Evolutionary conservation across 2,888 invertebrate genomes (phyloP).

Genomic region (Chorisops tibialis): DNA sequence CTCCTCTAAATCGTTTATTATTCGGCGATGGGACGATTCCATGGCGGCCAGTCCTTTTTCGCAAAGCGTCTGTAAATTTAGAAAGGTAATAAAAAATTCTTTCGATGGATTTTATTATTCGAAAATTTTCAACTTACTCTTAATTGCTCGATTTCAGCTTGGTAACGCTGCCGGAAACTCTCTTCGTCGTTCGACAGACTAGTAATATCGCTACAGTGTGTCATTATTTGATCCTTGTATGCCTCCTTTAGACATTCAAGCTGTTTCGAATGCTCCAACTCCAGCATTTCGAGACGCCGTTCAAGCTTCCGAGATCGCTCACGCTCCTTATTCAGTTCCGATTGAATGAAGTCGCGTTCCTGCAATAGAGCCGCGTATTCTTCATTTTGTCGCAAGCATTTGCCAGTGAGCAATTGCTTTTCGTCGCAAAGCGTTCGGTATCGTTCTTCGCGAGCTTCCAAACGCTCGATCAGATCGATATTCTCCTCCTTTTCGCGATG

Average conservation of each 20-base stretch:
- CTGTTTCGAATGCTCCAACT: conserved; percentile 80
- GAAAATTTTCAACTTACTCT: conserved; percentile 55
- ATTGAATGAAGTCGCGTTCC: conserved; percentile 52
- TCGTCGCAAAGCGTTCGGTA: conserved; percentile 38
- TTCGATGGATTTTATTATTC: no score
- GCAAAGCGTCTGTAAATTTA: conserved; percentile 62
- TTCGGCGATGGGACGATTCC: conserved; percentile 83
- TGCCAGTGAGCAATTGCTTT: conserved; percentile 41
- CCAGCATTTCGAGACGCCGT: conserved; percentile 67
- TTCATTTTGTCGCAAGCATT: conserved; percentile 48
- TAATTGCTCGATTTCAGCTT: conserved; percentile 83
- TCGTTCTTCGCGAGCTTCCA: conserved; percentile 39
- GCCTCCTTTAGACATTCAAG: conserved; percentile 74
- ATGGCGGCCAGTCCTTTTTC: conserved; percentile 88
- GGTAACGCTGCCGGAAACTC: conserved; percentile 69
- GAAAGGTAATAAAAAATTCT: neutral
- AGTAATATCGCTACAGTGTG: conserved; percentile 39
- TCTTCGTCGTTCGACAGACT: conserved; percentile 58
- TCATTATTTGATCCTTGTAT: conserved; percentile 58
- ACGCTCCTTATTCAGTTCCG: conserved; percentile 60
- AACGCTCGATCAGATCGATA: conserved; percentile 39
- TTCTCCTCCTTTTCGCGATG: conserved; percentile 40
- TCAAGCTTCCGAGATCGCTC: conserved; percentile 72
- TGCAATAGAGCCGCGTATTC: conserved; percentile 47
- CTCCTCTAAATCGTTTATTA: conserved; percentile 84